Evolutionary conservation across 2,113 vertebrate genomes (phyloP).

Genomic region (Pholis gunnellus): DNA sequence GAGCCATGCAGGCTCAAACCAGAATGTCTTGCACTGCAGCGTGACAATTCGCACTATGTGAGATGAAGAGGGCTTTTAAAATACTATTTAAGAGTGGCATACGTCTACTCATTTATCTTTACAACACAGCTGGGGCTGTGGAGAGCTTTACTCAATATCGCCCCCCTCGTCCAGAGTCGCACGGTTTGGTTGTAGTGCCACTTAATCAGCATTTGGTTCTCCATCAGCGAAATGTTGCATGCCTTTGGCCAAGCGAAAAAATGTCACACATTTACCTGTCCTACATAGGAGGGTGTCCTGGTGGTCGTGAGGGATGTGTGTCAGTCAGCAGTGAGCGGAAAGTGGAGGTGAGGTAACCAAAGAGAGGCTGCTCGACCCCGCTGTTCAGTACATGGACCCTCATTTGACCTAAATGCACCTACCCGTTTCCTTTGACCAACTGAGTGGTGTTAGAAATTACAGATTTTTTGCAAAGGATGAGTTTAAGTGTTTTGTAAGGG

Average conservation of each 20-base stretch:
- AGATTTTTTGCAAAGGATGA: constrained; percentile 73
- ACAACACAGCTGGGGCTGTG: constrained; percentile 14
- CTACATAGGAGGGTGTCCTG: constrained; percentile 79
- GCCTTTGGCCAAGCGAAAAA: constrained; percentile 78
- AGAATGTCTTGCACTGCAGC: constrained; percentile 54
- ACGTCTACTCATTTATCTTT: constrained; percentile 71
- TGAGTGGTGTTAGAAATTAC: constrained; percentile 82
- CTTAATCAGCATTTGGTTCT: constrained; percentile 59
- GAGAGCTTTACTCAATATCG: constrained; percentile 62
- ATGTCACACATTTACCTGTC: constrained; percentile 89
- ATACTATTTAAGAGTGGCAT: constrained; percentile 72
- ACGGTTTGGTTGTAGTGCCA: constrained; percentile 35
- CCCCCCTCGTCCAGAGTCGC: constrained; percentile 58
- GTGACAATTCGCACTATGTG: constrained; percentile 62
- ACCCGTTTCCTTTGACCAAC: constrained; percentile 82
- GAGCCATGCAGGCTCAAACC: constrained; percentile 24
- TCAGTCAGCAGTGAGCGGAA: constrained; percentile 81
- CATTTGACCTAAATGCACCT: constrained; percentile 77
- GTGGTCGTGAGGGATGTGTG: constrained; percentile 79
- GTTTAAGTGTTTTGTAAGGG: constrained; percentile 11
- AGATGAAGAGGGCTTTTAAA: constrained; percentile 56
- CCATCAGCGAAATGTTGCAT: constrained; percentile 85
- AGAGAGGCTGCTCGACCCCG: constrained; percentile 79
- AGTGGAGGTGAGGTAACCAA: constrained; percentile 77
- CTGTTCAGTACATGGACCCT: constrained; percentile 82